phyloP scores from a whole-genome alignment of 1,140 invertebrate genomes.

The Drosophila albomicans region DNA sequence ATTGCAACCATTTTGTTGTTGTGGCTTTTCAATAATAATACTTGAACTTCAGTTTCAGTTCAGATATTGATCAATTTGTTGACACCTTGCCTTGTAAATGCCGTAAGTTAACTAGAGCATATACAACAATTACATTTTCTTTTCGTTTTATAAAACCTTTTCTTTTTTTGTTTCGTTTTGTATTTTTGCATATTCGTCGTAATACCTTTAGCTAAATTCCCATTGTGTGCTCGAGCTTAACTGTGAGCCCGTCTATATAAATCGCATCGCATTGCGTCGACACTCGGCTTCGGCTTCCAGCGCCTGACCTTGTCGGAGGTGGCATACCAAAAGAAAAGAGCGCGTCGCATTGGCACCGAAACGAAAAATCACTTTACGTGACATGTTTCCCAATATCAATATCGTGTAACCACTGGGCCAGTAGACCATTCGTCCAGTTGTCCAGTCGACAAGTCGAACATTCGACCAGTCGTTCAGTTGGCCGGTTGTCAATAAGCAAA shows the following conservation, averaged over 20 bases:
- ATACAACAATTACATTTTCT: conserved; percentile 17
- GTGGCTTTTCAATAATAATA: conserved; percentile 20
- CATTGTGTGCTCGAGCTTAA: conserved; percentile 18
- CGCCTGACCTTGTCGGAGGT: conserved; percentile 74
- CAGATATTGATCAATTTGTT: conserved; percentile 40
- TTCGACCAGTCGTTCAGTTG: conserved; percentile 12
- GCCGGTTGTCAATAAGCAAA: conserved; percentile 44
- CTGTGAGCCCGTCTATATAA: conserved; percentile 28
- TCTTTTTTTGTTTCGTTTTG: background rate
- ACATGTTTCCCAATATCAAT: conserved; percentile 63
- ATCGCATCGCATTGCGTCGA: conserved; percentile 39
- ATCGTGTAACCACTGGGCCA: conserved; percentile 49
- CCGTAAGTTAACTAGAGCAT: conserved; percentile 29
- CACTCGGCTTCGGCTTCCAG: conserved; percentile 21
- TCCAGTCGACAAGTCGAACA: conserved; percentile 47
- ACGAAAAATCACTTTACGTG: conserved; percentile 71
- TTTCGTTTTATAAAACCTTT: background rate
- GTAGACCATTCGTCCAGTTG: conserved; percentile 35
- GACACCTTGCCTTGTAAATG: conserved; percentile 14
- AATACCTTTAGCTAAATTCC: conserved; percentile 36
- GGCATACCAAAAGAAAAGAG: conserved; percentile 53
- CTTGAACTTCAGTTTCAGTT: conserved; percentile 8
- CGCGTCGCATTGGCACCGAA: conserved; percentile 74
- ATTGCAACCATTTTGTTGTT: conserved; percentile 15
- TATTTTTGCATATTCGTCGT: conserved; percentile 20